These are phyloP conservation scores for Thalassarche chlororhynchos DNA, from an alignment of 2,113 vertebrate species.

Conservation along the genomic window DNA sequence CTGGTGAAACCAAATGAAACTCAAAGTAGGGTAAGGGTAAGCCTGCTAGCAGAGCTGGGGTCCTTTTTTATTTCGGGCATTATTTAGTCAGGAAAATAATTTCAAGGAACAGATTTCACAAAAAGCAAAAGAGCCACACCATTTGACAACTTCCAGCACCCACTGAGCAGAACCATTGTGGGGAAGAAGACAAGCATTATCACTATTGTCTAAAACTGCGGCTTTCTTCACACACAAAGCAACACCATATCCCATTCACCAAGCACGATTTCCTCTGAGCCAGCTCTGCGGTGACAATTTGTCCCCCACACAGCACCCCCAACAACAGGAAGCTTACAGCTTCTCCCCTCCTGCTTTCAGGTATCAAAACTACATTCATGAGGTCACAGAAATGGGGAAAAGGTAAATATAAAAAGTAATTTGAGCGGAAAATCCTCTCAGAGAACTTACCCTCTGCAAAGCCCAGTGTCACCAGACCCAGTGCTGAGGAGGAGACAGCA, in stretches of 20 bases:
- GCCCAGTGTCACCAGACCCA: rapidly evolving
- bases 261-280: neutral
- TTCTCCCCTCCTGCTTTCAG: neutral
- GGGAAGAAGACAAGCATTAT: neutral
- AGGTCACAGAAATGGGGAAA: neutral
- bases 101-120: neutral
- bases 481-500: neutral
- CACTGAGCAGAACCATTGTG: neutral
- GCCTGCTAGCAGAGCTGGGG: neutral
- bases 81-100: neutral
- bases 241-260: neutral
- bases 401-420: neutral
- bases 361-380: neutral
- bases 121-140: neutral
- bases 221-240: neutral
- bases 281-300: neutral
- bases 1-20: neutral
- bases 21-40: neutral
- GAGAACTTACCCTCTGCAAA: neutral
- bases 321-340: neutral
- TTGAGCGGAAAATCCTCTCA: neutral
- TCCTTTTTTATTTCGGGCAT: neutral
- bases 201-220: rapidly evolving
- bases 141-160: neutral
- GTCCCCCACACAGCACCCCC: too few relatives aligned